Conservation (phyloP, 2,113 vertebrate genomes). For the Thermophis baileyi region DNA sequence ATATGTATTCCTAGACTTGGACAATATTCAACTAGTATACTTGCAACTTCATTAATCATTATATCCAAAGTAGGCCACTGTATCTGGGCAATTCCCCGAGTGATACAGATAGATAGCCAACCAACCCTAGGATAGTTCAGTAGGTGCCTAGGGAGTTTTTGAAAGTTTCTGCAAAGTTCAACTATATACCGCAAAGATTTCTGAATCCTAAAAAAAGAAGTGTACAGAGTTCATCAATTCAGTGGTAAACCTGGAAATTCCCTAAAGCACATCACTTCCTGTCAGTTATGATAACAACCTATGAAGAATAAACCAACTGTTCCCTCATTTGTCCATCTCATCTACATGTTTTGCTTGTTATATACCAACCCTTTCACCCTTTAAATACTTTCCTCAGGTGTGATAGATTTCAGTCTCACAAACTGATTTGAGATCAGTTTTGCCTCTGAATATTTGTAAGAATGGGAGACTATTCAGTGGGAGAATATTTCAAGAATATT, state of each 20-base stretch:
- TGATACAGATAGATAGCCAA: neutral
- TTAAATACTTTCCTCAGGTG: neutral
- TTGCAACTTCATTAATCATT: neutral
- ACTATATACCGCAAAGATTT: constrained; percentile 8
- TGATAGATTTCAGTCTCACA: neutral
- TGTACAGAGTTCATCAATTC: constrained; percentile 18
- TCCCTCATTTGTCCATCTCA: neutral
- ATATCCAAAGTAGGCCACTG: neutral
- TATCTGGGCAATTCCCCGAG: neutral
- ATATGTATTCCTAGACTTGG: neutral
- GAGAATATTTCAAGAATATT: too few species aligned
- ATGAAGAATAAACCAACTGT: neutral
- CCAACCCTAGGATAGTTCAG: constrained; percentile 10
- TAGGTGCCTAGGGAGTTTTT: constrained; percentile 20
- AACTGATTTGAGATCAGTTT: neutral
- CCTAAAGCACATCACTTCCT: constrained; percentile 13
- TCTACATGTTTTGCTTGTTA: neutral
- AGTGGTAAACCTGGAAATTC: neutral
- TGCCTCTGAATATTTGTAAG: neutral
- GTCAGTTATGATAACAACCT: neutral
- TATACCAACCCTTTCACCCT: neutral
- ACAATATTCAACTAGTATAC: constrained; percentile 5
- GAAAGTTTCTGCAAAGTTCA: constrained; percentile 1
- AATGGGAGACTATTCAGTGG: neutral
- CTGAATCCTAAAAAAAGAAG: constrained; percentile 22